Evolutionary conservation across 2,888 invertebrate species (phyloP).

Genomic region (Amblyteles armatorius): DNA sequence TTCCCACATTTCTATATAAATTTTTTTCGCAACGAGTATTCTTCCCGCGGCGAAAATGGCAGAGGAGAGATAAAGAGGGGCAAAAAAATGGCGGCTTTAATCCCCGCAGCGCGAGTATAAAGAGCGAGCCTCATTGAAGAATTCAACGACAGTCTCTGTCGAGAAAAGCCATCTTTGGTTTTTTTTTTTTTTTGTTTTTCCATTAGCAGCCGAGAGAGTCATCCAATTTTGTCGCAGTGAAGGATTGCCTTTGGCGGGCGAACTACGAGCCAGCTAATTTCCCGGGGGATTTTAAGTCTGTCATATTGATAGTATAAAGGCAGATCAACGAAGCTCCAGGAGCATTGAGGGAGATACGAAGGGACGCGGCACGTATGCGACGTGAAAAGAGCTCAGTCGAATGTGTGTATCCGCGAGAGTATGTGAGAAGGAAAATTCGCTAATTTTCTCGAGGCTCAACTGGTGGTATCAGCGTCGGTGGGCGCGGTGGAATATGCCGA

Average conservation of each 20-base stretch:
- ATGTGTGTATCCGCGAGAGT: neutral
- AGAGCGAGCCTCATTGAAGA: constrained; percentile 16
- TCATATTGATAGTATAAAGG: constrained; percentile 55
- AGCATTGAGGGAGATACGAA: neutral
- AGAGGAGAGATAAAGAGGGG: neutral
- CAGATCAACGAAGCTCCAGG: constrained; percentile 29
- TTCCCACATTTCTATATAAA: neutral
- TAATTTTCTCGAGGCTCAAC: constrained; percentile 49
- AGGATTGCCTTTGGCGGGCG: constrained; percentile 36
- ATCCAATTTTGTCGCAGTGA: constrained; percentile 44
- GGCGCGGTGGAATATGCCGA: neutral
- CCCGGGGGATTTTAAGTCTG: constrained; percentile 56
- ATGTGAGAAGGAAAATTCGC: constrained; percentile 37
- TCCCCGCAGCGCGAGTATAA: neutral
- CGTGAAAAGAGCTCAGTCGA: neutral
- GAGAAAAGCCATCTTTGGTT: constrained; percentile 4
- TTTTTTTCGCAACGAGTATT: neutral
- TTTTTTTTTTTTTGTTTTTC: constrained; percentile 30
- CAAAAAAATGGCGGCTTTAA: constrained; percentile 31
- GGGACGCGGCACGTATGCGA: constrained; percentile 7
- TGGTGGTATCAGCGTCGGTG: constrained; percentile 5
- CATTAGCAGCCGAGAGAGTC: constrained; percentile 26
- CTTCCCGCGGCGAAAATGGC: neutral
- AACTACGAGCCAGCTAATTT: constrained; percentile 51
- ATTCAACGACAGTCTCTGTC: constrained; percentile 8